Evolutionary conservation across 1,140 invertebrate species (phyloP), one percentile per base, ranked within the genome.

Genomic region (Drepana arcuata): DNA sequence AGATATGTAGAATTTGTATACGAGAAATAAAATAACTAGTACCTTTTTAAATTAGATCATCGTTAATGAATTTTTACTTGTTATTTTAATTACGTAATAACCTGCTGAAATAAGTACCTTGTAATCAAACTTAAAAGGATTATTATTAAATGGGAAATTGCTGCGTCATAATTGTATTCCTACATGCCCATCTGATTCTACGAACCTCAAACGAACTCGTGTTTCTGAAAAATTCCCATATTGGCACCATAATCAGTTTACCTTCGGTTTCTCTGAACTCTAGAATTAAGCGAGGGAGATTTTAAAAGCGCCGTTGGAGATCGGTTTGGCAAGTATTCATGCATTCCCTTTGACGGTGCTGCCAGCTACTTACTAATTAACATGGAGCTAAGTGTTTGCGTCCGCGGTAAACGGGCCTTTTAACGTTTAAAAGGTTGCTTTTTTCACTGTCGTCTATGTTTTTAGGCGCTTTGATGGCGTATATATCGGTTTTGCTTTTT

Each of bases 331-430:
- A 77, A 79, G 74, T 80, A 79, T 74, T 82, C 74, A 79, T 71
- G 71, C 74, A 82, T 82, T 82, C 78, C 63, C 78, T 82, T 82
- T 82, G 78, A 82, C 71, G 64, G 48, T 62, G 65, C 59, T 63
- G 61, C 62, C 15, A 67, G 73, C 73, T 78, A 75, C 73, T 82
- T 79, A 78, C 59, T 78, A 79, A 79, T 79, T 82, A 79, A 82
- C 64, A 66, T 63, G 60, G 60, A 69, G 67, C 69, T 82, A 82
- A 82, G 74, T 82, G 78, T 82, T 82, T 82, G 78, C 69, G 78
- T 79, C 71, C 77, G 61, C 74, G 65, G 61, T 82, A 82, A 82
- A 78, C 77, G 74, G 59, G 67, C 77, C 74, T 81, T 81, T 81
- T 81, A 81, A 62, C 70, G 68, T 75, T 81, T 77, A 73, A 81